A percentile compares a stretch with the other conserved stretches of the same genome.
Conservation (phyloP, 1,140 invertebrate genomes). For the Camponotus floridanus region DNA sequence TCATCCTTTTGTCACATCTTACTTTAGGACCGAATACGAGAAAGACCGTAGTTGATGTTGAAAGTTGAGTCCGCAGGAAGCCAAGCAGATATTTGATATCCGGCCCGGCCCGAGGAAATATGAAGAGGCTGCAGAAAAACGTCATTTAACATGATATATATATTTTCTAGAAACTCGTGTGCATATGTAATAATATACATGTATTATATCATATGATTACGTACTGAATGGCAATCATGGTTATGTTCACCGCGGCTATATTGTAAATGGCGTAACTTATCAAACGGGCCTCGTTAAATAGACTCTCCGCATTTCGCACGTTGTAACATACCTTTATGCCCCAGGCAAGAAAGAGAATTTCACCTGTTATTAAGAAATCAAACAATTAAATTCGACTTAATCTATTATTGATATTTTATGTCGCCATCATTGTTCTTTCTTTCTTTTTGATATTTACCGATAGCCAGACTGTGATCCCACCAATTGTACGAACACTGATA, state of each 20-base stretch:
- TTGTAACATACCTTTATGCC: constrained; percentile 96
- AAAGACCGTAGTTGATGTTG: constrained; percentile 93
- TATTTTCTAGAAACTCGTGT: background rate
- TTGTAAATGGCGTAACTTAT: constrained; percentile 98
- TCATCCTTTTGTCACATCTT: constrained; percentile 63
- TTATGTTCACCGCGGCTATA: constrained; percentile 95
- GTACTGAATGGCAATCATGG: constrained; percentile 97
- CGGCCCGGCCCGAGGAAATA: constrained; percentile 94
- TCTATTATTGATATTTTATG: no score
- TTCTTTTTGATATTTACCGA: constrained; percentile 87
- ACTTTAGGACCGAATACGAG: constrained; percentile 96
- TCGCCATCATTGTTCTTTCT: background rate
- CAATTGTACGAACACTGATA: constrained; percentile 96
- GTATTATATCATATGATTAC: constrained; percentile 82
- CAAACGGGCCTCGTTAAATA: constrained; percentile 96
- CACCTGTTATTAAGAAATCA: constrained; percentile 87
- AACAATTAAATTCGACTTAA: background rate
- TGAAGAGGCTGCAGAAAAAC: constrained; percentile 89
- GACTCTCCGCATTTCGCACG: constrained; percentile 95
- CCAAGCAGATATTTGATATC: constrained; percentile 96
- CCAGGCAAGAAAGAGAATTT: constrained; percentile 95
- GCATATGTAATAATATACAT: constrained; percentile 3
- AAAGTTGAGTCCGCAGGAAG: constrained; percentile 94
- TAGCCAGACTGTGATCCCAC: constrained; percentile 96
- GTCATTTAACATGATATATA: constrained; percentile 11